Evolutionary conservation across 1,140 invertebrate species (phyloP), one percentile per base, ranked within the genome.

Genomic region (Megathymus violae): DNA sequence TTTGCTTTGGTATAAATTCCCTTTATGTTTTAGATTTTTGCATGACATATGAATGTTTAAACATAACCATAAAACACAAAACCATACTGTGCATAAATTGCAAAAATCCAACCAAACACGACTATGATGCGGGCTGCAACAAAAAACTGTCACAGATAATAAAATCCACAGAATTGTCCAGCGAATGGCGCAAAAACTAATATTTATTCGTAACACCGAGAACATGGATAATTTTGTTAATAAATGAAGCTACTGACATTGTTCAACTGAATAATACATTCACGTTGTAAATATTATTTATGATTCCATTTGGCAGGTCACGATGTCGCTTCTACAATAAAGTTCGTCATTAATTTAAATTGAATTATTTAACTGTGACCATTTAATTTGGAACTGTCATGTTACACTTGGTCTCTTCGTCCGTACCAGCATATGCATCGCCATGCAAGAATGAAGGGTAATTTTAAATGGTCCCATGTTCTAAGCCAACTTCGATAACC

Each of bases 271-370:
- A 76, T 73, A 74, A 72, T 78, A 73, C 71, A 70, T 63, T 56
- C 48, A 47, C 62, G 71, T 74, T 71, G 69, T 77, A 68, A 71
- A 67, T 44, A 74, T 76, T 80, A 80, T 83, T 83, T 77, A 80
- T 64, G 66, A 58, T 71, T 65, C 76, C 72, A 79, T 76, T 79
- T 67, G 59, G 63, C 66, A 63, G 79, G 67, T 74, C 70, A 78
- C 67, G 47, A 69, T 69, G 69, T 70, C 78, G 69, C 69, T 64
- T 50, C 44, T 64, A 58, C 59, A 67, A 77, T 73, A 78, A 75
- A 31, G 54, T 14, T 54, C 59, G 73, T 76, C 77, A 75, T 80
- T 78, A 82, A 80, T 80, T 77, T 76, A 71, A 76, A 82, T 82
- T 78, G 76, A 82, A 78, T 80, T 80, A 78, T 82, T 72, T 75